Conservation (phyloP, 2,113 vertebrate genomes). For the Notarius quadriscutis region DNA sequence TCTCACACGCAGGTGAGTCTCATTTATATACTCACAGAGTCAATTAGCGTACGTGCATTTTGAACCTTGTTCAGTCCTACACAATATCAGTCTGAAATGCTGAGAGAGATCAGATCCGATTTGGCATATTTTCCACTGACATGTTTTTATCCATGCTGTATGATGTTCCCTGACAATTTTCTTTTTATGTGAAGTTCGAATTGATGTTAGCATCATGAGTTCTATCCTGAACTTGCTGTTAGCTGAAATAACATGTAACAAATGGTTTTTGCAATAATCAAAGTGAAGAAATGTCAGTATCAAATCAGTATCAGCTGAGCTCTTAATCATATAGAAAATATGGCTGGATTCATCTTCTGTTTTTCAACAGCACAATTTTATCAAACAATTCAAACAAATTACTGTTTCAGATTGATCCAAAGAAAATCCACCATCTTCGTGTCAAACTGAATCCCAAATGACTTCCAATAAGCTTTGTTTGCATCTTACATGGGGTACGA, state of each 20-base stretch:
- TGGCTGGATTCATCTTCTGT: not conserved
- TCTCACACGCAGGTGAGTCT: constrained; percentile 84
- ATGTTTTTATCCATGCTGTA: not conserved
- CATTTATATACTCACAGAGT: not conserved
- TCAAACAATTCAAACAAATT: not conserved
- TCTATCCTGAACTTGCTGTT: not conserved
- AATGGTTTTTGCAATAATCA: not conserved
- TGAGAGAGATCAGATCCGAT: not conserved
- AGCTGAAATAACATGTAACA: not conserved
- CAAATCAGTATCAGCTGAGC: not conserved
- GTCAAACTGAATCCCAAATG: not conserved
- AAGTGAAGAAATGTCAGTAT: not conserved
- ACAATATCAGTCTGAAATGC: not conserved
- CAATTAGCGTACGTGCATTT: not conserved
- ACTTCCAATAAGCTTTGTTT: not conserved
- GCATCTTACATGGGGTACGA: not conserved
- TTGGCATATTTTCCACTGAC: not conserved
- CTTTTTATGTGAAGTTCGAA: not conserved
- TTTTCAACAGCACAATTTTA: not conserved
- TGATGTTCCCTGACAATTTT: not conserved
- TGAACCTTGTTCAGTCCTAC: not conserved
- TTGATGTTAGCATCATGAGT: not conserved
- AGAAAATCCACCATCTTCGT: not conserved
- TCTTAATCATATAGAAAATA: not conserved
- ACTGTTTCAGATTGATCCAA: not conserved